Percentiles rank a stretch among this genome's conserved stretches.
phyloP scores from a whole-genome alignment of 2,888 invertebrate species.

The Candidula unifasciata region DNA sequence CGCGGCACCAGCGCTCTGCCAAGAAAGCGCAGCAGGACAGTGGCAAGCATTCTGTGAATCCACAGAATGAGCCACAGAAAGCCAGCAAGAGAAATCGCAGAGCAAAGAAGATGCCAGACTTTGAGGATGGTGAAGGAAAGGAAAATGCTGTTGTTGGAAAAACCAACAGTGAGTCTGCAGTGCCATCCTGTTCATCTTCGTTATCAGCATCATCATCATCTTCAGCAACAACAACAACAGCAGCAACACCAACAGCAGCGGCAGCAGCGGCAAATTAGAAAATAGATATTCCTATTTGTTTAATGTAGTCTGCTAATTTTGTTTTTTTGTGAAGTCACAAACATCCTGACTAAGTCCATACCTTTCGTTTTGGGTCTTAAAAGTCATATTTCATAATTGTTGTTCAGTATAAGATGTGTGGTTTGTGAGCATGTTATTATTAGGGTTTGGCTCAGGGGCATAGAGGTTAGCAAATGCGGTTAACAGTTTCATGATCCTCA shows the following conservation, averaged over 20 bases:
- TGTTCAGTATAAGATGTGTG: too few relatives aligned
- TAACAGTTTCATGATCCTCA: too few relatives aligned
- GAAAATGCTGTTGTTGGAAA: constrained; percentile 32
- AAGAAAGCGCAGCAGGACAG: constrained; percentile 71
- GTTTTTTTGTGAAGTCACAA: background rate
- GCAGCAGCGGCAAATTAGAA: constrained; percentile 26
- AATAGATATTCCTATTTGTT: background rate
- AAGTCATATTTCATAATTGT: too few relatives aligned
- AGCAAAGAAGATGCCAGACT: constrained; percentile 43
- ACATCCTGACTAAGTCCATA: background rate
- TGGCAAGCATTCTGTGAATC: constrained; percentile 66
- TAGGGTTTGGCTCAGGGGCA: too few relatives aligned
- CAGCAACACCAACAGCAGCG: constrained; percentile 29
- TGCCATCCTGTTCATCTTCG: constrained; percentile 3
- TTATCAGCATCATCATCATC: constrained; percentile 31
- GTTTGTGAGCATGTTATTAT: too few relatives aligned
- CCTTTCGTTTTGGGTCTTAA: background rate
- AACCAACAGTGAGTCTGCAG: constrained; percentile 12
- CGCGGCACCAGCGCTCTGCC: constrained; percentile 73
- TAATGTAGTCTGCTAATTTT: background rate
- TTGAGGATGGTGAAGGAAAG: constrained; percentile 52
- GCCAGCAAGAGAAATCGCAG: constrained; percentile 77
- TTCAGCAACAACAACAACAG: constrained; percentile 32
- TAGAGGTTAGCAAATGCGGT: too few relatives aligned
- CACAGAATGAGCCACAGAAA: constrained; percentile 79